Evolutionary conservation across 2,888 invertebrate species (phyloP).

Genomic region (Empis livida): DNA sequence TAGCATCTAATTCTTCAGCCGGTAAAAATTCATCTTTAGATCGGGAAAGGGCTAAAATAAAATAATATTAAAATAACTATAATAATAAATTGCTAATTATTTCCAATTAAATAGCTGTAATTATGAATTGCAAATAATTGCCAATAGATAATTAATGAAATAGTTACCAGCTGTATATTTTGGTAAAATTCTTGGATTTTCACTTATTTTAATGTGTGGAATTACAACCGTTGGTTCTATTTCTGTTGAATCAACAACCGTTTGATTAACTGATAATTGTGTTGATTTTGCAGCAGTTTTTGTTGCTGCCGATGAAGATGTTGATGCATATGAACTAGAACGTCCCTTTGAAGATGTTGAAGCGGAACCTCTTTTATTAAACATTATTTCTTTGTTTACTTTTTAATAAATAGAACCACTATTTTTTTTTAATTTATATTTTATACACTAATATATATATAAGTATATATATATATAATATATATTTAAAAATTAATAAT

Average conservation of each 20-base stretch:
- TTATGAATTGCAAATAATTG: too few relatives aligned
- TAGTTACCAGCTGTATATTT: constrained; percentile 43
- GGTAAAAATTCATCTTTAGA: constrained; percentile 63
- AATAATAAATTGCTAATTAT: constrained; percentile 1
- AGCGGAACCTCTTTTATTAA: background rate
- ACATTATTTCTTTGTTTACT: background rate
- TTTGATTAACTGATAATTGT: background rate
- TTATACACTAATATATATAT: too few relatives aligned
- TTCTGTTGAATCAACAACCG: background rate
- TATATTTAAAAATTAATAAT: too few relatives aligned
- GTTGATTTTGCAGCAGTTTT: too few relatives aligned
- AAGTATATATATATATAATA: too few relatives aligned
- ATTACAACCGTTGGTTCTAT: constrained; percentile 22
- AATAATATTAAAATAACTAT: background rate
- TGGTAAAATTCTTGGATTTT: constrained; percentile 53
- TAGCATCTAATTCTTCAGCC: constrained; percentile 76
- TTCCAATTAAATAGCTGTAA: too few relatives aligned
- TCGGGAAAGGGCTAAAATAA: constrained; percentile 43
- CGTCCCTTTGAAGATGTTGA: background rate
- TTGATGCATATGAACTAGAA: too few relatives aligned
- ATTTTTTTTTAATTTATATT: too few relatives aligned
- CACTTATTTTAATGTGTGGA: constrained; percentile 56
- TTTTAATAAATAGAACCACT: too few relatives aligned
- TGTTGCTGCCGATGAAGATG: too few relatives aligned
- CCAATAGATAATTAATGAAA: too few relatives aligned